Evolutionary conservation across 2,113 vertebrate species (phyloP).

Genomic region (Benitochromis conjunctus): DNA sequence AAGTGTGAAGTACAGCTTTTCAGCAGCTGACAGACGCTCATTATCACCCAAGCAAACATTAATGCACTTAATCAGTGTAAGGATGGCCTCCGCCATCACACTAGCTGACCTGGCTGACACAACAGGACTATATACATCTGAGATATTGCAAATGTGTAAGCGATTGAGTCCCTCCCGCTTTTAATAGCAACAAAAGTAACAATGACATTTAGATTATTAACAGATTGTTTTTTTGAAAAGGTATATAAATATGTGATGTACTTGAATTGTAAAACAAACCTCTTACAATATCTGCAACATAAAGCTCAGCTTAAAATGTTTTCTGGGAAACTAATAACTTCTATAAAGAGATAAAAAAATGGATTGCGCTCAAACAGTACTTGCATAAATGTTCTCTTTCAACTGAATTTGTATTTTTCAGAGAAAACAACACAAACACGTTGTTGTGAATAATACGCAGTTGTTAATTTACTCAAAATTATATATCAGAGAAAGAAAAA

Average conservation of each 20-base stretch:
- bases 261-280: not conserved
- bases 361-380: not conserved
- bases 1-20: not conserved
- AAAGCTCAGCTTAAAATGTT: not conserved
- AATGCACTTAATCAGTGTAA: not conserved
- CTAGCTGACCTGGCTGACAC: not conserved
- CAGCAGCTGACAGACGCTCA: not conserved
- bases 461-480: not conserved
- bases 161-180: not conserved
- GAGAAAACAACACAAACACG: not conserved
- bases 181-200: not conserved
- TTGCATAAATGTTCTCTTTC: not conserved
- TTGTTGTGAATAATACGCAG: not conserved
- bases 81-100: not conserved
- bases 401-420: not conserved
- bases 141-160: not conserved
- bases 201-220: not conserved
- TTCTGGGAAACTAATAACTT: not conserved
- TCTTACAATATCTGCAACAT: not conserved
- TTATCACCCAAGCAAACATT: not conserved
- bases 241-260: not conserved
- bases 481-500: not conserved
- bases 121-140: not conserved
- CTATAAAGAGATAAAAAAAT: not conserved
- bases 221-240: not conserved